phyloP scores from a whole-genome alignment of 2,113 vertebrate species.

The Tamias sibiricus region DNA sequence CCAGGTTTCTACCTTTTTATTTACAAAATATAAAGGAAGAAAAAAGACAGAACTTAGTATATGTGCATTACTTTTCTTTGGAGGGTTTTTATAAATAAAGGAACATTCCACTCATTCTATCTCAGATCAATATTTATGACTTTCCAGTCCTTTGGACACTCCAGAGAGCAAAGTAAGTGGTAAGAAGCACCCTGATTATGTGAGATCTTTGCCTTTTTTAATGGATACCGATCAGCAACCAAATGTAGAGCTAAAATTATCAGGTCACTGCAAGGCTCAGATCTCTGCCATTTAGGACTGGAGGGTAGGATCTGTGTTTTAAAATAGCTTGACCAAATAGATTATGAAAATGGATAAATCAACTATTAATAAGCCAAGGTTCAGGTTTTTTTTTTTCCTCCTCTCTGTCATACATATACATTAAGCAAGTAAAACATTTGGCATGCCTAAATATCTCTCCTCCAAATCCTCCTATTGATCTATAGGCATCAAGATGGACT shows the following conservation, averaged over 20 bases:
- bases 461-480: neutral
- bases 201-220: conserved; percentile 37
- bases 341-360: conserved; percentile 57
- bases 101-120: conserved; percentile 22
- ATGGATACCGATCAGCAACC: conserved; percentile 63
- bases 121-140: conserved; percentile 72
- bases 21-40: neutral
- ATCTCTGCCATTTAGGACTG: neutral
- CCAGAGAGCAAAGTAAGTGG: conserved; percentile 61
- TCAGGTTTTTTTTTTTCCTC: neutral
- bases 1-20: neutral
- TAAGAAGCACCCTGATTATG: conserved; percentile 37
- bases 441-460: conserved; percentile 1
- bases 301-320: neutral
- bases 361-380: conserved; percentile 53
- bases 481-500: neutral
- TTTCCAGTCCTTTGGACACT: conserved; percentile 47
- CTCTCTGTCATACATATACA: neutral
- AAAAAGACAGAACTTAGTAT: neutral
- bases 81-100: neutral
- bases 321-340: conserved; percentile 58
- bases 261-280: neutral
- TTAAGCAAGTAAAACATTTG: neutral
- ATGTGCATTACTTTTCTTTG: neutral
- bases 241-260: conserved; percentile 64